Conservation (phyloP, 1,140 invertebrate genomes). For the Calosoma granatense region DNA sequence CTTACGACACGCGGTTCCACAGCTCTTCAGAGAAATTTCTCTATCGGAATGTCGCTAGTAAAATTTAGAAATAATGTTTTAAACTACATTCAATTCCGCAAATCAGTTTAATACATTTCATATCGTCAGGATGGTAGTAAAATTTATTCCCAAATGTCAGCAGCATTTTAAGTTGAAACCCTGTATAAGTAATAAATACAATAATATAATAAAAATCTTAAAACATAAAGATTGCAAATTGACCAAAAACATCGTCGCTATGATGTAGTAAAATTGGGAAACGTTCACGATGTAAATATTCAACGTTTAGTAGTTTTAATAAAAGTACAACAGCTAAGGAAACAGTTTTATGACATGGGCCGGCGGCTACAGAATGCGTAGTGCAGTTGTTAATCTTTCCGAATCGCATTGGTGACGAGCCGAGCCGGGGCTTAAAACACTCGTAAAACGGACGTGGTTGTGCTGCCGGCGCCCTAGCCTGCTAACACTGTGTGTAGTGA, state of each 20-base stretch:
- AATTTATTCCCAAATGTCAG: constrained; percentile 1
- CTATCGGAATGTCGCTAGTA: no score
- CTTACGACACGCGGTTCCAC: no score
- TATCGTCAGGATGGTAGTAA: neutral
- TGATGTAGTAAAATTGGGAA: neutral
- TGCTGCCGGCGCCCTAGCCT: no score
- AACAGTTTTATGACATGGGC: neutral
- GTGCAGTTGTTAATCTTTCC: neutral
- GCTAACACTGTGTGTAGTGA: no score
- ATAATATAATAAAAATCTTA: constrained; percentile 3
- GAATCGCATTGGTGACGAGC: neutral
- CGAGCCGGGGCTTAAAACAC: neutral
- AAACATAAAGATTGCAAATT: neutral
- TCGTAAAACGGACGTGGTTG: neutral
- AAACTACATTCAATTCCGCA: neutral
- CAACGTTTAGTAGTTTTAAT: constrained; percentile 9
- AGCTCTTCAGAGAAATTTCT: no score
- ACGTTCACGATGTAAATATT: neutral
- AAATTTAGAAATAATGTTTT: constrained; percentile 1
- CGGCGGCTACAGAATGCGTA: neutral
- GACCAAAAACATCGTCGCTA: neutral
- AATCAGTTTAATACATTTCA: constrained; percentile 3
- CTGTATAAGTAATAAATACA: constrained; percentile 2
- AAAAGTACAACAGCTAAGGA: neutral
- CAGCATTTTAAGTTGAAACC: constrained; percentile 1